Evolutionary conservation across 2,888 invertebrate genomes (phyloP), one percentile per base, ranked within the genome.

Genomic region (Lordiphosa fenestrarum): DNA sequence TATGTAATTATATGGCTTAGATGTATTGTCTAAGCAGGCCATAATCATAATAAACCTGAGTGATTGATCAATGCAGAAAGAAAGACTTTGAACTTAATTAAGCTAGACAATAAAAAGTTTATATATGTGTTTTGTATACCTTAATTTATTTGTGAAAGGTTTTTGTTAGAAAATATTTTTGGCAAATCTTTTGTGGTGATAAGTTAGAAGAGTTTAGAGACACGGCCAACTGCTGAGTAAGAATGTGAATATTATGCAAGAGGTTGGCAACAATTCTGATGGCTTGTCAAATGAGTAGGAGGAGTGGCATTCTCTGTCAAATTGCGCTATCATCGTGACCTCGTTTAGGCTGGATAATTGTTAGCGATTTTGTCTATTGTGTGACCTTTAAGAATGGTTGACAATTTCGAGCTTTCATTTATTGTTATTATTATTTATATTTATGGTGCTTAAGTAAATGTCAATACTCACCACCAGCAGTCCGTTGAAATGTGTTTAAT

Each of bases 1-100:
- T 70, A 72, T 68, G 68, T 74, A 77, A 77, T 77, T 78, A 77
- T 60, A 53, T 41, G 58, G 49, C 47, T 61, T 42, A 50, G 60
- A 37, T 21, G 30, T 21, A 35, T 46, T 46, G 46, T 63, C 61
- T 25, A 15, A 30, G 25, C 23, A 13, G 40, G 19, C 19, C 30
- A 33, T 39, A 63, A 50, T 51, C 63, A 51, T 41, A 42, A 30
- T 47, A 46, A 52, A 60, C 42, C 42, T 62, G 64, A 63, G 56
- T 64, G 62, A 64, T 63, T 64, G 63, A 44, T 38, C 23, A 37
- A 38, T 49, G 13, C 25, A 7, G 30, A 30, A 30, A 30, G 30
- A 19, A 35, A 35, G 33, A 48, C 53, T 60, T 46, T 55, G 50
- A 63, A 55, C 62, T n/a, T 48, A 62, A 9, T 38, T 42, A 37